These are phyloP conservation scores for Cheilosia vulpina DNA, from an alignment of 2,888 invertebrate species.

Conservation along the genomic window DNA sequence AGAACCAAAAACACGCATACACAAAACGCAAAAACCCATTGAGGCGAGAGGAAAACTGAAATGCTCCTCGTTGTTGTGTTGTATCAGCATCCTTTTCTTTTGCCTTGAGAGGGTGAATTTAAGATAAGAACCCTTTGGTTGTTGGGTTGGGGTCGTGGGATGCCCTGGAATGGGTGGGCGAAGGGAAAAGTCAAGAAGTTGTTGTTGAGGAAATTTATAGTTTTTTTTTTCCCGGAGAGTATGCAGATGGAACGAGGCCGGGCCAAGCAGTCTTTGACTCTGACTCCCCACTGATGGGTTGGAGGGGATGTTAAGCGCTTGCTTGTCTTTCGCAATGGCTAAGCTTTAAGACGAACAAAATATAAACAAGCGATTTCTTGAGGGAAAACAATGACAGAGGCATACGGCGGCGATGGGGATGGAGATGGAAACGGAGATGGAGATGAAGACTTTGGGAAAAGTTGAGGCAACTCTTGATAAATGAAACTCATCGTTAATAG, in stretches of 20 bases:
- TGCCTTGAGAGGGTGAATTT: conserved; percentile 39
- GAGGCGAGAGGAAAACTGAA: conserved; percentile 12
- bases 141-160: not conserved
- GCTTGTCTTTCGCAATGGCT: conserved; percentile 32
- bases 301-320: not conserved
- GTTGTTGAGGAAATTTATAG: conserved; percentile 61
- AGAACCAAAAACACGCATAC: not conserved
- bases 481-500: conserved; percentile 51
- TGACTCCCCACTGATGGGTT: not conserved
- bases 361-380: conserved; percentile 58
- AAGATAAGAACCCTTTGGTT: conserved; percentile 40
- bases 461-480: conserved; percentile 45
- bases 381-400: conserved; percentile 38
- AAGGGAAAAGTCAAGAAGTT: conserved; percentile 59
- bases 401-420: not conserved
- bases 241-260: not conserved
- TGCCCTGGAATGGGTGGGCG: not conserved
- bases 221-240: conserved; percentile 13
- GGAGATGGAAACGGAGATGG: too few relatives aligned
- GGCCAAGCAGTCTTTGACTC: not conserved
- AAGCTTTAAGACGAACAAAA: conserved; percentile 14
- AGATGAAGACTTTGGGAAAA: not conserved
- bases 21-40: not conserved
- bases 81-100: conserved; percentile 1
- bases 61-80: conserved; percentile 19